Conservation (phyloP, 2,797 vertebrate genomes). For the Pelodytes ibericus region DNA sequence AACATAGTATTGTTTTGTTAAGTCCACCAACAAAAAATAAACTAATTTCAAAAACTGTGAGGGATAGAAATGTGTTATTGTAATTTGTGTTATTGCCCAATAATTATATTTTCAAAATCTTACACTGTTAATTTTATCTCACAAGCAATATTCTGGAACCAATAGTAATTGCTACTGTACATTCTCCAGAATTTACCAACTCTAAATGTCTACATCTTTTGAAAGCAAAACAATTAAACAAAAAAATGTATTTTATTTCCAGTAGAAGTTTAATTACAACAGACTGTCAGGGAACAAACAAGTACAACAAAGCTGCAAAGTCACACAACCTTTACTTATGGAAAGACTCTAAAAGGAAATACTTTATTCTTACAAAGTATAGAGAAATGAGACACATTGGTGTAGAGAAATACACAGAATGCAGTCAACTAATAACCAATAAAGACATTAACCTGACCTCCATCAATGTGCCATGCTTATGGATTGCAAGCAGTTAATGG, state of each 20-base stretch:
- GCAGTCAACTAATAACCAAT: background rate
- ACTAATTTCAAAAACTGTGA: no score
- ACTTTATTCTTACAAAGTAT: background rate
- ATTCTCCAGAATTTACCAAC: no score
- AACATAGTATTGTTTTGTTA: no score
- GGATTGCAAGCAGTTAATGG: no score
- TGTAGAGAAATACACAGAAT: background rate
- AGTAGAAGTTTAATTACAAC: conserved; percentile 10
- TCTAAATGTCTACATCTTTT: no score
- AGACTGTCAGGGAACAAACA: background rate
- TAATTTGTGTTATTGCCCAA: no score
- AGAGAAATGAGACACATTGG: background rate
- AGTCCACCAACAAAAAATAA: no score
- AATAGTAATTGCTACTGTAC: no score
- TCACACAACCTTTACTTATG: background rate
- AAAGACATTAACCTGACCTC: background rate
- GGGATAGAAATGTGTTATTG: no score
- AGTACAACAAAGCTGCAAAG: background rate
- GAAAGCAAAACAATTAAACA: background rate
- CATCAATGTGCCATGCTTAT: background rate
- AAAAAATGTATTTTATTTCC: background rate
- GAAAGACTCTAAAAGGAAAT: background rate
- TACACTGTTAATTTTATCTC: no score
- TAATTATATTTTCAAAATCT: no score
- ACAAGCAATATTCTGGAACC: no score